Conservation (phyloP, 2,888 invertebrate species). For the Pomacea canaliculata region DNA sequence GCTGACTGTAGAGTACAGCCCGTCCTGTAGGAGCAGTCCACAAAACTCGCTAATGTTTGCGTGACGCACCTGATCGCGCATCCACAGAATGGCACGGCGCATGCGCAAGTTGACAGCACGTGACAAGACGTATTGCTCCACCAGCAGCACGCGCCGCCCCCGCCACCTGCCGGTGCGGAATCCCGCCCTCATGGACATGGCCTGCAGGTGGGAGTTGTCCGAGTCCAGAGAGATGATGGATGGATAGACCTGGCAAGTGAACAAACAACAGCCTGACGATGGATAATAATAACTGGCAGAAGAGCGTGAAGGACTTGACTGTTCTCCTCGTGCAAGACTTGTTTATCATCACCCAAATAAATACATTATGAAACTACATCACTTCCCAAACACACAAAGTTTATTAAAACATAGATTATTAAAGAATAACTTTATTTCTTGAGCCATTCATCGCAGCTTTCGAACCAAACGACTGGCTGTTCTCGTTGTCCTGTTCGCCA, state of each 20-base stretch:
- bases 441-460: not conserved
- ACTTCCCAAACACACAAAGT: no score
- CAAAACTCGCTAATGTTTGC: slow-evolving; percentile 9
- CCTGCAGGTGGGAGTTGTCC: not conserved
- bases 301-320: no score
- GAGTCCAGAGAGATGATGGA: slow-evolving; percentile 12
- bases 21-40: not conserved
- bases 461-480: not conserved
- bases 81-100: slow-evolving; percentile 10
- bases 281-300: no score
- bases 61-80: slow-evolving; percentile 4
- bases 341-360: no score
- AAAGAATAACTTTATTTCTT: slow-evolving; percentile 2
- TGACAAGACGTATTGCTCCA: slow-evolving; percentile 6
- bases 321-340: no score
- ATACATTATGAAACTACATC: no score
- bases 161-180: not conserved
- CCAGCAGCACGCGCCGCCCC: slow-evolving; percentile 2
- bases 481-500: no score
- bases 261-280: no score
- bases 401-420: no score
- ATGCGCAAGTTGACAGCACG: not conserved
- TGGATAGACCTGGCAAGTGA: slow-evolving; percentile 2
- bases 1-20: slow-evolving; percentile 4
- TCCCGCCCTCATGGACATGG: not conserved